Conservation (phyloP, 2,797 vertebrate genomes). For the Masticophis lateralis region DNA sequence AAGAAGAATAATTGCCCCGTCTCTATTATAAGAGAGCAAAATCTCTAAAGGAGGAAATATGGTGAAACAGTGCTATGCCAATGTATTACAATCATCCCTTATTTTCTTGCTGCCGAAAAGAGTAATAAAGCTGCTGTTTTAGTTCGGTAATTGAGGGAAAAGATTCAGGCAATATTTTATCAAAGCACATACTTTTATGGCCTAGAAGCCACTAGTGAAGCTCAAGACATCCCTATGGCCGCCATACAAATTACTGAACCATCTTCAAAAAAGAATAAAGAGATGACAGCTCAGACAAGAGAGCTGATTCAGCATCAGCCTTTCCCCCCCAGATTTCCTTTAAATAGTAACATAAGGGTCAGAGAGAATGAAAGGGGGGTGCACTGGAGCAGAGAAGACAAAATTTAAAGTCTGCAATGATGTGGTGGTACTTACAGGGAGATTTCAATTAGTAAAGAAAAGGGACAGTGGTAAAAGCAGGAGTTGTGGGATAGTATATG, state of each 20-base stretch:
- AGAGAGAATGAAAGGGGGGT: background rate
- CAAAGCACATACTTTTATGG: background rate
- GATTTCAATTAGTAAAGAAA: background rate
- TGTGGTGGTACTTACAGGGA: background rate
- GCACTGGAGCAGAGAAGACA: background rate
- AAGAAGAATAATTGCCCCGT: background rate
- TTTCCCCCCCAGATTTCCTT: background rate
- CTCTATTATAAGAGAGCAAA: slow-evolving; percentile 35
- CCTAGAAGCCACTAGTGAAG: background rate
- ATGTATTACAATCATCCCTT: slow-evolving; percentile 15
- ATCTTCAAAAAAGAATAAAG: background rate
- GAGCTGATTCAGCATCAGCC: background rate
- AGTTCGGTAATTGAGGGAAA: background rate
- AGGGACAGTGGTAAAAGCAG: background rate
- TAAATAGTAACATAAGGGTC: background rate
- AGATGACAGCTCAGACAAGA: background rate
- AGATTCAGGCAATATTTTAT: background rate
- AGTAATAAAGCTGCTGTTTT: background rate
- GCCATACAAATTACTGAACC: background rate
- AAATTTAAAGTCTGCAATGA: background rate
- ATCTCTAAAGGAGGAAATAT: slow-evolving; percentile 25
- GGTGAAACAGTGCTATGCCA: background rate
- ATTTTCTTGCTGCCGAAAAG: background rate
- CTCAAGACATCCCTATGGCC: background rate
- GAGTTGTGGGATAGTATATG: background rate